Evolutionary conservation across 30 jellyfish, hydroid and myxozoan species (phyloP).

Genomic region (Aurelia aurita complex sp. Pacific): DNA sequence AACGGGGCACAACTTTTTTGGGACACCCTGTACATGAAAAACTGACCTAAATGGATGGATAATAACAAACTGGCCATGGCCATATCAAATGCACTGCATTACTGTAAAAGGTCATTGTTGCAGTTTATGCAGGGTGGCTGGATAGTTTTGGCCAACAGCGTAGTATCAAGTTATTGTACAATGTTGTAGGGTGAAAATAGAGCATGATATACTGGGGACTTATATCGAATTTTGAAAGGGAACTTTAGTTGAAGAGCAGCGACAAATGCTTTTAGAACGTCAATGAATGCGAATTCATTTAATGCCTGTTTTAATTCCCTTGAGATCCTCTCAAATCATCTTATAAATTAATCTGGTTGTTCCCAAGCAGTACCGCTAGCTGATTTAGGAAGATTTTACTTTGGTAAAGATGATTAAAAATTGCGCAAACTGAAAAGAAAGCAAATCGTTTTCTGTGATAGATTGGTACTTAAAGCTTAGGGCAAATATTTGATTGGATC

Average conservation of each 20-base stretch:
- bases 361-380: slow-evolving; percentile 2
- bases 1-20: too few relatives aligned
- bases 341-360: slow-evolving; percentile 2
- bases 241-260: background rate
- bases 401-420: background rate
- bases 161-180: background rate
- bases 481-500: too few relatives aligned
- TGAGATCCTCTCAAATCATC: background rate
- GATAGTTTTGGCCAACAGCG: too few relatives aligned
- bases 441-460: background rate
- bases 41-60: too few relatives aligned
- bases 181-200: background rate
- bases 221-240: too few relatives aligned
- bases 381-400: background rate
- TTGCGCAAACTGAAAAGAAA: background rate
- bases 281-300: background rate
- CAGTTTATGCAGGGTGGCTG: too few relatives aligned
- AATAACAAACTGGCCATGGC: too few relatives aligned
- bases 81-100: too few relatives aligned
- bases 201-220: too few relatives aligned
- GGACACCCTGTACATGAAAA: too few relatives aligned
- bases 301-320: background rate
- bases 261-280: background rate
- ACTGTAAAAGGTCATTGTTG: too few relatives aligned
- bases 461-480: background rate